Evolutionary conservation across 1,140 invertebrate genomes (phyloP).

Genomic region (Wiebesia pumilae): DNA sequence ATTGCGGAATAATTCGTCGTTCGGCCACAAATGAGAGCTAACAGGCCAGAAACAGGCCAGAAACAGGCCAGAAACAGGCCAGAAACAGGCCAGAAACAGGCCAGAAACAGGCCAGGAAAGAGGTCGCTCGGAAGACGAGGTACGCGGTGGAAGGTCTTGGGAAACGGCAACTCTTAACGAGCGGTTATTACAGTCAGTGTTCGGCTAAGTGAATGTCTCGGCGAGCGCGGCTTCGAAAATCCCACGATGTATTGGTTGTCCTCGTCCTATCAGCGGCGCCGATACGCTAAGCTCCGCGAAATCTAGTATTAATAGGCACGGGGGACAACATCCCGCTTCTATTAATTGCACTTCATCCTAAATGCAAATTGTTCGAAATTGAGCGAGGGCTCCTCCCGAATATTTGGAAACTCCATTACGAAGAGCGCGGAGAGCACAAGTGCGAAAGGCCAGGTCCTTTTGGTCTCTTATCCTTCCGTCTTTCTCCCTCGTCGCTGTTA

Average conservation of each 20-base stretch:
- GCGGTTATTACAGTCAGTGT: constrained; percentile 73
- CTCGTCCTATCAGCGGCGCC: constrained; percentile 52
- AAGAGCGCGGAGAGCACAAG: constrained; percentile 56
- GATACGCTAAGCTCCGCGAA: constrained; percentile 73
- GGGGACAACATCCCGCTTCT: constrained; percentile 73
- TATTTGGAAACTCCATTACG: constrained; percentile 76
- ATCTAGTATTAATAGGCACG: constrained; percentile 75
- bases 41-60: too few relatives aligned
- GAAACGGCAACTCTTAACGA: constrained; percentile 70
- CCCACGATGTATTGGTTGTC: constrained; percentile 8
- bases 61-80: too few relatives aligned
- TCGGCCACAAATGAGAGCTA: too few relatives aligned
- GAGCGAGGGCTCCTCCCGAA: constrained; percentile 73
- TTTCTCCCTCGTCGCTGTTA: background rate
- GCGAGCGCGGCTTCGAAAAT: constrained; percentile 25
- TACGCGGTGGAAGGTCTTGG: background rate
- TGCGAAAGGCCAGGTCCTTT: constrained; percentile 54
- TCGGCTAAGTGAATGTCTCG: constrained; percentile 72
- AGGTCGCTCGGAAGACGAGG: too few relatives aligned
- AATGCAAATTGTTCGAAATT: constrained; percentile 76
- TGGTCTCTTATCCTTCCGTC: background rate
- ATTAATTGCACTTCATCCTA: constrained; percentile 76
- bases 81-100: too few relatives aligned
- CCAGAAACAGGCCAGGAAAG: too few relatives aligned
- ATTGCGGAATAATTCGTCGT: too few relatives aligned